Evolutionary conservation across 2,888 invertebrate species (phyloP).

Genomic region (Pycnomerus fuliginosus): DNA sequence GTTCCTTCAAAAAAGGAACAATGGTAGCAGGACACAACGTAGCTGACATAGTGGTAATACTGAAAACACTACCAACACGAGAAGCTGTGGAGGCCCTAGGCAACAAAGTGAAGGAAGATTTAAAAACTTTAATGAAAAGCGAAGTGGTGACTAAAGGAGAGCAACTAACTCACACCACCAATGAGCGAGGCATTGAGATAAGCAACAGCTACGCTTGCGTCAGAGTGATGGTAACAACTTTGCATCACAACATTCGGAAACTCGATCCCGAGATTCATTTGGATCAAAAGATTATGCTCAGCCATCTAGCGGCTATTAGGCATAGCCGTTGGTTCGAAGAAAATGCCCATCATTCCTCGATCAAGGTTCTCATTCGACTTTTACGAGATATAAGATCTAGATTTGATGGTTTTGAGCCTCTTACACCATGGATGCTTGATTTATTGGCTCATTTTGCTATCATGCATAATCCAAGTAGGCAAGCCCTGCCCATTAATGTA

Average conservation of each 20-base stretch:
- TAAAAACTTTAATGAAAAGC: constrained; percentile 71
- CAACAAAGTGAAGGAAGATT: constrained; percentile 81
- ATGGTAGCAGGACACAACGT: constrained; percentile 95
- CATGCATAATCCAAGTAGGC: constrained; percentile 92
- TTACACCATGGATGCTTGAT: constrained; percentile 97
- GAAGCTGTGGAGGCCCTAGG: constrained; percentile 93
- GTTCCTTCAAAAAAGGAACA: constrained; percentile 97
- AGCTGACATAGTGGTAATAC: constrained; percentile 94
- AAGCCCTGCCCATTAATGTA: constrained; percentile 87
- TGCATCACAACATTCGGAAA: constrained; percentile 91
- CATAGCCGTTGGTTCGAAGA: constrained; percentile 99
- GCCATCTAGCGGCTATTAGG: constrained; percentile 89
- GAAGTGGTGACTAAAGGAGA: constrained; percentile 64
- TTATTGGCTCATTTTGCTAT: constrained; percentile 93
- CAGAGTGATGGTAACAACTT: constrained; percentile 87
- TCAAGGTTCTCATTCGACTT: constrained; percentile 87
- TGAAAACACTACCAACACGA: constrained; percentile 94
- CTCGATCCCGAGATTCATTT: constrained; percentile 84
- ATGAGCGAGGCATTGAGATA: constrained; percentile 86
- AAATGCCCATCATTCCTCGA: constrained; percentile 94
- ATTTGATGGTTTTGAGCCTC: constrained; percentile 85
- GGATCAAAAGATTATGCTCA: constrained; percentile 76
- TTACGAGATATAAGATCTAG: constrained; percentile 89
- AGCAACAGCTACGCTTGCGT: constrained; percentile 83
- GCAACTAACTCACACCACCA: constrained; percentile 57